Percentiles rank a stretch among this genome's conserved stretches.
phyloP scores from a whole-genome alignment of 2,888 invertebrate genomes.

The Chrysotoxum bicinctum region DNA sequence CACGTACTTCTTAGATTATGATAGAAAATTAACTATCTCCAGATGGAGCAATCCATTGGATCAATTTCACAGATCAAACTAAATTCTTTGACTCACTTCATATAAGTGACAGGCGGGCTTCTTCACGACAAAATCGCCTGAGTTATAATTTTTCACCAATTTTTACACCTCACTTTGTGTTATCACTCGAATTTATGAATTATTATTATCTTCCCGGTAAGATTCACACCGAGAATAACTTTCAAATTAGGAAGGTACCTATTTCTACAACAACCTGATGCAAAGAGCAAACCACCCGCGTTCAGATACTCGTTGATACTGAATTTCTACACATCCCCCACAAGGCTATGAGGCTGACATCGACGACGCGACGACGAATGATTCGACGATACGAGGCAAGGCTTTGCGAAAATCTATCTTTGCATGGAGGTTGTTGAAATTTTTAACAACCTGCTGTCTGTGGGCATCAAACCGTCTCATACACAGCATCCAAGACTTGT shows the following conservation, averaged over 20 bases:
- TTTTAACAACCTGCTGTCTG: conserved; percentile 37
- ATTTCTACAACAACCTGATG: background rate
- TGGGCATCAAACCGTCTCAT: conserved; percentile 50
- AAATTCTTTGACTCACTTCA: conserved; percentile 7
- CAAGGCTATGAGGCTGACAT: conserved; percentile 8
- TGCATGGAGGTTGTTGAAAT: conserved; percentile 26
- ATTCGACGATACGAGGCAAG: background rate
- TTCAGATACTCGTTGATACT: conserved; percentile 62
- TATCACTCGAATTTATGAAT: conserved; percentile 39
- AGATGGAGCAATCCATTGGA: conserved; percentile 1
- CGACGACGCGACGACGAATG: background rate
- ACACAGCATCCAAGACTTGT: conserved; percentile 15
- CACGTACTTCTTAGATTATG: conserved; percentile 62
- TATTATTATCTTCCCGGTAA: conserved; percentile 18
- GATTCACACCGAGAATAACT: conserved; percentile 9
- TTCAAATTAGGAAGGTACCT: background rate
- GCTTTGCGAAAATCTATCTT: conserved; percentile 52
- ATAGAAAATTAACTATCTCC: conserved; percentile 15
- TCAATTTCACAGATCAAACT: conserved; percentile 29
- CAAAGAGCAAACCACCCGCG: conserved; percentile 57
- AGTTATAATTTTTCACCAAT: conserved; percentile 1
- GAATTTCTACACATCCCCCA: conserved; percentile 60
- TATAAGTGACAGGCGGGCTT: background rate
- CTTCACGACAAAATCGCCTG: conserved; percentile 7
- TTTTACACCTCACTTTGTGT: conserved; percentile 40